These are phyloP conservation scores for Calameuta pallipes DNA, from an alignment of 2,888 invertebrate genomes.

Conservation along the genomic window DNA sequence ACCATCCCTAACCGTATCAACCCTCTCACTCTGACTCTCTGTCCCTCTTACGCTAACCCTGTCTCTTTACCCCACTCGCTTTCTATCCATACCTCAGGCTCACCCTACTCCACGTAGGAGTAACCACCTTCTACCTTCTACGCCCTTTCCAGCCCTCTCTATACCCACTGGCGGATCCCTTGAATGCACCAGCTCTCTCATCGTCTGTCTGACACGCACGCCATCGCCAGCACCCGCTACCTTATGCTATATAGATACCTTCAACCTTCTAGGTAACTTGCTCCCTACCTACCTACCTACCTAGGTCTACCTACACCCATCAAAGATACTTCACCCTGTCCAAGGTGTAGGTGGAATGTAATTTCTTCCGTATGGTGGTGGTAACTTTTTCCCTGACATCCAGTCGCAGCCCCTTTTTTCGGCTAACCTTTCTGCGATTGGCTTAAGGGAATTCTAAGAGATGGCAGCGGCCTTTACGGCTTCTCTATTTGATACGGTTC, in stretches of 20 bases:
- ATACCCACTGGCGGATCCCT: constrained; percentile 39
- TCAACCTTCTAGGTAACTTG: neutral
- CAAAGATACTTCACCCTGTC: neutral
- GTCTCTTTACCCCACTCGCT: constrained; percentile 5
- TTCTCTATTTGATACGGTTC: neutral
- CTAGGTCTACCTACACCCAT: neutral
- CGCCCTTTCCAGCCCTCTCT: constrained; percentile 21
- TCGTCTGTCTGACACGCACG: constrained; percentile 56
- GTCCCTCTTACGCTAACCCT: constrained; percentile 10
- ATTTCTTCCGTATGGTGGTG: neutral
- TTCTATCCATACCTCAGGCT: constrained; percentile 15
- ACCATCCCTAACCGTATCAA: constrained; percentile 13
- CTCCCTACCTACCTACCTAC: too few species aligned
- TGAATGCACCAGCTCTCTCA: constrained; percentile 53
- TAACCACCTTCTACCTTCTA: constrained; percentile 22
- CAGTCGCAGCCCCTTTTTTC: neutral
- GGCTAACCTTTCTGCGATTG: neutral
- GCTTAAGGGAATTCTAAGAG: neutral
- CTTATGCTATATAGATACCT: neutral
- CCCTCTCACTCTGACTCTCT: constrained; percentile 14
- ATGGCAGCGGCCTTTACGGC: neutral
- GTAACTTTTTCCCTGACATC: neutral
- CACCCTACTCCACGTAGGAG: constrained; percentile 3
- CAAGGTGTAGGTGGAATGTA: neutral
- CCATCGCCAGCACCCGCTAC: constrained; percentile 36